phyloP scores from a whole-genome alignment of 2,797 vertebrate species.

The Perodicticus potto region DNA sequence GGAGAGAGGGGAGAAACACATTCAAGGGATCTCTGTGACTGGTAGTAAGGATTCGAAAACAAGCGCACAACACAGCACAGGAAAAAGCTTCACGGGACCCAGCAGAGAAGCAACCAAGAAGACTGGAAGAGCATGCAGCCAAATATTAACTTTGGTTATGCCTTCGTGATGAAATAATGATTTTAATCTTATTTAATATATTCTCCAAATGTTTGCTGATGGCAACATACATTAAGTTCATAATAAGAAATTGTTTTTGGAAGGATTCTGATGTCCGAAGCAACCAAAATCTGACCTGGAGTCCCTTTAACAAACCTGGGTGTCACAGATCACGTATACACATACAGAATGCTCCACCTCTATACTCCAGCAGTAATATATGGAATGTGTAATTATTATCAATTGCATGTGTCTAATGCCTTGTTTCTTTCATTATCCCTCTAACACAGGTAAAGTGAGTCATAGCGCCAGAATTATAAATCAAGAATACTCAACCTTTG shows the following conservation, averaged over 20 bases:
- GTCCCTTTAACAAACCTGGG: not conserved
- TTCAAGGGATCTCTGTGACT: not conserved
- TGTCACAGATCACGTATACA: not conserved
- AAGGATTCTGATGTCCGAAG: not conserved
- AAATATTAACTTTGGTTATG: not conserved
- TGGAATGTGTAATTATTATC: not conserved
- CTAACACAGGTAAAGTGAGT: not conserved
- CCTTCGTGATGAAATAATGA: not conserved
- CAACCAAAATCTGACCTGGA: not conserved
- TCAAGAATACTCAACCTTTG: not conserved
- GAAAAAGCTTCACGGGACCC: not conserved
- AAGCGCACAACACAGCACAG: not conserved
- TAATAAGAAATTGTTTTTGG: conserved; percentile 4
- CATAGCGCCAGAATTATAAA: not conserved
- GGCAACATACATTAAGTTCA: not conserved
- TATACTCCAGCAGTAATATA: not conserved
- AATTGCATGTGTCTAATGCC: not conserved
- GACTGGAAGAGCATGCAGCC: not conserved
- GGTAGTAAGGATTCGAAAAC: not conserved
- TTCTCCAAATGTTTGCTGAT: not conserved
- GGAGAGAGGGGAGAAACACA: not conserved
- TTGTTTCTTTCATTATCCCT: conserved; percentile 24
- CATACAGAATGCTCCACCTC: not conserved
- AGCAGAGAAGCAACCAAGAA: not conserved
- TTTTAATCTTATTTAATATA: not conserved